A percentile compares a stretch with the other conserved stretches of the same genome.
These are phyloP conservation scores for Lasius fuliginosus DNA, from an alignment of 2,888 invertebrate species.

Conservation along the genomic window DNA sequence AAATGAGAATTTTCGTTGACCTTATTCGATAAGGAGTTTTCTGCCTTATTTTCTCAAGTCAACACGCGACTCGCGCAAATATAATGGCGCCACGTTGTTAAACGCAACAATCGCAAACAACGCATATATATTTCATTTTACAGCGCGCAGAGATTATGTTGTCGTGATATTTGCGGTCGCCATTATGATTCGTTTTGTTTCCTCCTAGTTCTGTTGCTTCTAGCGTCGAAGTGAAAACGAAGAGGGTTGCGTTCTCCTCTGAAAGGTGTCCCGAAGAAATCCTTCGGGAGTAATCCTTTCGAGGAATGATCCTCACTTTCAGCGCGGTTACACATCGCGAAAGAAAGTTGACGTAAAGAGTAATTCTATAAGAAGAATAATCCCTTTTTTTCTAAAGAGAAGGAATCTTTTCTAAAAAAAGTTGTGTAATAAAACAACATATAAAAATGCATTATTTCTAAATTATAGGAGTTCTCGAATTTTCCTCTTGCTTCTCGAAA, in stretches of 20 bases:
- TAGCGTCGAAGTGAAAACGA: not conserved
- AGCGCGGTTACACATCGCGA: not conserved
- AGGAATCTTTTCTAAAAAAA: not conserved
- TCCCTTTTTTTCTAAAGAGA: not conserved
- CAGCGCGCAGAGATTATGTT: slow-evolving; percentile 4
- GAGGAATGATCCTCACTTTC: not conserved
- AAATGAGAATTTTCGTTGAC: slow-evolving; percentile 2
- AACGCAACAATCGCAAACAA: slow-evolving; percentile 18
- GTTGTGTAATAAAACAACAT: not conserved
- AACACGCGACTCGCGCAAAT: slow-evolving; percentile 16
- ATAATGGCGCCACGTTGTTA: slow-evolving; percentile 23
- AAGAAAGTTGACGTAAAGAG: not conserved
- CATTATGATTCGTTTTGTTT: slow-evolving; percentile 14
- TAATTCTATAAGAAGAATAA: not conserved
- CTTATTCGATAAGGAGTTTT: not conserved
- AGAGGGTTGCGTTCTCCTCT: not conserved
- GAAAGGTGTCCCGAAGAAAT: not conserved
- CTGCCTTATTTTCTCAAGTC: not conserved
- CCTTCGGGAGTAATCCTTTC: slow-evolving; percentile 1
- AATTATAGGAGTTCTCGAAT: not conserved
- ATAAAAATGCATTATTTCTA: not conserved
- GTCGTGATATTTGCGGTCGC: slow-evolving; percentile 16
- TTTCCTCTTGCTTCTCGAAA: not conserved
- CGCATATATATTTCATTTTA: slow-evolving; percentile 7
- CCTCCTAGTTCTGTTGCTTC: not conserved